phyloP scores from a whole-genome alignment of 2,888 invertebrate genomes.

The Fragum sueziense region DNA sequence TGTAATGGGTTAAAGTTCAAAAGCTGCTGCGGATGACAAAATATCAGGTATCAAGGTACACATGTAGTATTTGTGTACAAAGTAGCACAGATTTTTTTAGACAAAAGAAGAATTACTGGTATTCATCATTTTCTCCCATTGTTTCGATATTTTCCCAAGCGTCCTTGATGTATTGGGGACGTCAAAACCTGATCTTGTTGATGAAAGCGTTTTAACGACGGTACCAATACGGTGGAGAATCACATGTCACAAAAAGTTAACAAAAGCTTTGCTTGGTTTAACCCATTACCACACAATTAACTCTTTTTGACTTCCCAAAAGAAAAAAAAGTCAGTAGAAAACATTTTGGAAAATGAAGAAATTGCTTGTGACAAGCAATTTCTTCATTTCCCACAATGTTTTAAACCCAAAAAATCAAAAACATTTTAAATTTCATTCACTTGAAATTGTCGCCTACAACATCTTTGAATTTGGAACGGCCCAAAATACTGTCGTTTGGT shows the following conservation, averaged over 20 bases:
- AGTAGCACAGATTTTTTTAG: background rate
- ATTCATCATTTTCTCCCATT: background rate
- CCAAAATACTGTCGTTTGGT: too few relatives aligned
- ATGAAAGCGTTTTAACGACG: background rate
- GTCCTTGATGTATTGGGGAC: background rate
- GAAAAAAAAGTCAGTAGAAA: background rate
- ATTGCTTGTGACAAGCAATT: background rate
- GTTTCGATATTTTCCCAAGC: background rate
- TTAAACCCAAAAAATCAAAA: background rate
- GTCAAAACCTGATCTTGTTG: background rate
- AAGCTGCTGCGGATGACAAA: background rate
- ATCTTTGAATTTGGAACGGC: too few relatives aligned
- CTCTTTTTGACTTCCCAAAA: background rate
- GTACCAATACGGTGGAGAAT: background rate
- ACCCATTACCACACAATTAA: background rate
- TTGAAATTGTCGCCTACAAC: too few relatives aligned
- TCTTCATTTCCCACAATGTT: slow-evolving; percentile 10
- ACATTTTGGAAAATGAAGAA: too few relatives aligned
- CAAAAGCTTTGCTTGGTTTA: background rate
- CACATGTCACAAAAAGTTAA: background rate
- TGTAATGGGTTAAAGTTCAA: background rate
- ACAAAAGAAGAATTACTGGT: background rate
- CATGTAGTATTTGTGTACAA: background rate
- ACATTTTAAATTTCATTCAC: too few relatives aligned
- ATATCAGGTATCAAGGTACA: background rate